Conservation (phyloP, 1,140 invertebrate species). For the Pseudomyrmex dendroicus region DNA sequence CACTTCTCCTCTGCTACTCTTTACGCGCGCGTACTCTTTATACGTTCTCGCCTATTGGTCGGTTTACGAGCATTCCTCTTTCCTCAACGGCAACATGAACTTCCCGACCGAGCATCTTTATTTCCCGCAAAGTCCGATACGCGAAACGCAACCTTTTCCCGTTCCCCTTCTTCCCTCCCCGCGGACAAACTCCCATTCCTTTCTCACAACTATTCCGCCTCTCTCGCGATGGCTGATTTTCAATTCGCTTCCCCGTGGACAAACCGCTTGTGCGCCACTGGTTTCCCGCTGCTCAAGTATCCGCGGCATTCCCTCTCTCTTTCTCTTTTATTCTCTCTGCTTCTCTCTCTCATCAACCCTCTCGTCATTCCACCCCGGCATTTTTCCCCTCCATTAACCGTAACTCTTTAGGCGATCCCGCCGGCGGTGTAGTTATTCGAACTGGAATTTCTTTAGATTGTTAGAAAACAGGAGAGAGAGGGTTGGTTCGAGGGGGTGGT, state of each 20-base stretch:
- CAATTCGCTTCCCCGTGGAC: slow-evolving; percentile 56
- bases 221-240: slow-evolving; percentile 67
- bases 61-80: slow-evolving; percentile 8
- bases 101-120: slow-evolving; percentile 42
- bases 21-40: slow-evolving; percentile 5
- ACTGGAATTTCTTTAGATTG: slow-evolving; percentile 73
- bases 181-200: slow-evolving; percentile 51
- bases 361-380: slow-evolving; percentile 37
- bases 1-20: neutral
- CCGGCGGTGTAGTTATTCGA: slow-evolving; percentile 66
- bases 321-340: neutral
- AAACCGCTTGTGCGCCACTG: slow-evolving; percentile 17
- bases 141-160: neutral
- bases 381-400: slow-evolving; percentile 74
- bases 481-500: slow-evolving; percentile 1
- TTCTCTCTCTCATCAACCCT: slow-evolving; percentile 17
- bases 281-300: slow-evolving; percentile 6
- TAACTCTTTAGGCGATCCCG: slow-evolving; percentile 69
- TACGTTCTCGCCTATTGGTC: slow-evolving; percentile 6
- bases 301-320: neutral
- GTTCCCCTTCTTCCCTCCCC: neutral
- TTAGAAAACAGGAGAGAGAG: slow-evolving; percentile 61
- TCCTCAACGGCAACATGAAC: slow-evolving; percentile 29
- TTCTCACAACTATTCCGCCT: slow-evolving; percentile 59
- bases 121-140: slow-evolving; percentile 41